Evolutionary conservation across 2,888 invertebrate species (phyloP), one percentile per base, ranked within the genome.

Genomic region (Melipona beecheii): DNA sequence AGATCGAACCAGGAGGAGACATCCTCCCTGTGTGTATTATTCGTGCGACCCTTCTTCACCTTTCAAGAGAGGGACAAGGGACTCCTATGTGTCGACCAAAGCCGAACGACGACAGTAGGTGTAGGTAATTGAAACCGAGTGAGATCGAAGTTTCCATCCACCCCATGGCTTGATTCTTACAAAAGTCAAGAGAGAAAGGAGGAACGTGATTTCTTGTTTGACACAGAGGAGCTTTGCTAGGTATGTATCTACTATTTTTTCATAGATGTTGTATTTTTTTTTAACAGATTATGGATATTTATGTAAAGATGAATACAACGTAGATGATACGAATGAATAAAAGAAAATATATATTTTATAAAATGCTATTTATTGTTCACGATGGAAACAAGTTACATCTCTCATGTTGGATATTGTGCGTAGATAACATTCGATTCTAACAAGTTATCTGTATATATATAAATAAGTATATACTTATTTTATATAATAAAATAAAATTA

Each of bases 1-100:
- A 86, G 89, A 89, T 87, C 85, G 77, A 87, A 82, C 77, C 75
- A 15, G 54, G 84, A 84, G 83, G 85, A 86, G 87, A 84, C 88
- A 85, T 87, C 83, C 19, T 87, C 83, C 24, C 82, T 77, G 54
- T 70, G 66, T 72, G 81, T 87, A 81, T 74, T 78, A 27, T 24
- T 31, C 27, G 19, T 75, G 73, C 78, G 87, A 84, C 88, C 84
- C 78, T 74, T 78, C 81, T 49, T 58, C 72, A 70, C 75, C 69
- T 84, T 79, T 74, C 50, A 36, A 50, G 15, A 4, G 62, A 58
- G 43, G 56, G 54, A 62, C 13, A 36, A 54, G 52, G 13, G 36
- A n/a, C 19, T 50, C 19, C 54, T 60, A 17, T 73, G 31, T 27
- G 66, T 65, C 24, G 60, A 60, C 71, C 74, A 11, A 78, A 71